Evolutionary conservation across 2,888 invertebrate species (phyloP), one percentile per base, ranked within the genome.

Genomic region (Drosophila neonasuta): DNA sequence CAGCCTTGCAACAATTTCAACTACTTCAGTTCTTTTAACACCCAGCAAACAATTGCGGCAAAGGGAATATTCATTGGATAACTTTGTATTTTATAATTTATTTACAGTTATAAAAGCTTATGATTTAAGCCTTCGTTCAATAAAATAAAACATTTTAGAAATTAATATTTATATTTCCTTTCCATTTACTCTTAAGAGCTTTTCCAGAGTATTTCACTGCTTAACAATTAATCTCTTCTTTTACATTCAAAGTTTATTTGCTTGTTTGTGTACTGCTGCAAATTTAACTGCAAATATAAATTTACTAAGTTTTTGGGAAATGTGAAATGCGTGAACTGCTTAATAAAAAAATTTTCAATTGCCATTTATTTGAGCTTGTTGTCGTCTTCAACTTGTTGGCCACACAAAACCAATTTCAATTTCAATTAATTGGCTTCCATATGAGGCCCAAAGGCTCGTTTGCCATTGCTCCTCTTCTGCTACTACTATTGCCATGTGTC

Each of bases 361-460:
- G 74, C 65, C 61, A 62, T 76, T 80, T 63, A 73, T 75, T 68
- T 66, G 32, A 36, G 54, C 10, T 59, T 50, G 58, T 68, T 79
- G 57, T 60, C 48, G 60, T 57, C 42, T 68, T 61, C 52, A 30
- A 30, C 20, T 62, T 45, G 54, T 63, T 57, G 44, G 46, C 51
- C 64, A 49, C 51, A 70, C 42, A 68, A 68, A 80, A 69, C 63
- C 79, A 79, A 82, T 80, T 77, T 75, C 77, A 78, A 78, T 79
- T 80, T 71, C 76, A 80, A 82, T 80, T 77, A 80, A 78, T 79
- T 77, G 74, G 52, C 61, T 63, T 68, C 74, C 66, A 68, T 63
- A 71, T 79, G 67, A 61, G 65, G 41, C 68, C 60, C 49, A 49
- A 44, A 15, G 30, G 55, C n/a, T 61, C 55, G 32, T 42, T 42